Base-by-base conservation (phyloP, 2,888 invertebrate genomes). In the Epistrophella euchroma region DNA sequence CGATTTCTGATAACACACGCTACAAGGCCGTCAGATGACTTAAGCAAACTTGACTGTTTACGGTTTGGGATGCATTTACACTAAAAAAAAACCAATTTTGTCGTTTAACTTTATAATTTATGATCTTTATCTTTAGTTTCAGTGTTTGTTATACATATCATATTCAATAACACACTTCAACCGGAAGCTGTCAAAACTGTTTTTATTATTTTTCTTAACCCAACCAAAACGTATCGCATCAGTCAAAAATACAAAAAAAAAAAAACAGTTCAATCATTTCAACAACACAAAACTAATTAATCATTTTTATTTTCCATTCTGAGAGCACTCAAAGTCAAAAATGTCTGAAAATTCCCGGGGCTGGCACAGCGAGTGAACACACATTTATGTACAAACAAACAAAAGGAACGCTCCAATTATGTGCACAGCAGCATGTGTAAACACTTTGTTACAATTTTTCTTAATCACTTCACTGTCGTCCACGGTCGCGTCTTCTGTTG, bases 371-470 rank as follows among this genome's bases (percentile, higher is more conserved):
- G 19, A 70, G 55, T 19, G 19, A 43, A 64, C 45, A 52, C n/a
- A 52, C 13, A 32, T 22, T 32, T 37, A 47, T 52, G 52, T 52
- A 73, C 50, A 60, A 68, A 72, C 62, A 68, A 74, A 70, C 62
- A 64, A 70, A 50, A 66, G 58, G 43, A 72, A 68, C 72, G 50
- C 58, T 73, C 68, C 73, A 71, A 85, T 76, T 77, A 81, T 62
- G 76, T 56, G 77, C 85, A 66, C 85, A 76, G 76, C 77, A 82
- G 81, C 82, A 77, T 82, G 73, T 86, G 85, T 86, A 86, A 86
- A 81, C 85, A 86, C 73, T 86, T 86, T 82, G 85, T 86, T 86
- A 86, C 77, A 86, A 86, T 86, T 86, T 86, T 72, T 81, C 77
- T 86, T 81, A 86, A 86, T 86, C 85, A 86, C 73, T 68, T 58